These are phyloP conservation scores for Calosoma granatense DNA, from an alignment of 1,140 invertebrate species.

Conservation along the genomic window DNA sequence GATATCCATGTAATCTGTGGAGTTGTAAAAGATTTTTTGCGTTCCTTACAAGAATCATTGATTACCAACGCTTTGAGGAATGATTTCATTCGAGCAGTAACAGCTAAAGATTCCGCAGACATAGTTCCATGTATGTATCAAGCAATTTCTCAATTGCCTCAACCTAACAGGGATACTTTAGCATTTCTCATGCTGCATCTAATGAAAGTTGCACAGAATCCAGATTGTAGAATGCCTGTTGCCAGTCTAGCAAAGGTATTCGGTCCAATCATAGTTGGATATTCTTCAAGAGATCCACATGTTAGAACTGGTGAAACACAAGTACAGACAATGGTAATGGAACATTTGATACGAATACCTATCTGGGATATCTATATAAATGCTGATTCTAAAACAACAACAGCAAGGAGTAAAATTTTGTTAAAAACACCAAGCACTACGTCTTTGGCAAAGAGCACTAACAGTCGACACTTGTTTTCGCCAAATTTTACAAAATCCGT, in stretches of 20 bases:
- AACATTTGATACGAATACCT: conserved; percentile 52
- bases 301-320: conserved; percentile 51
- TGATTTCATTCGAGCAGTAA: conserved; percentile 63
- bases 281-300: conserved; percentile 56
- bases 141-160: conserved; percentile 63
- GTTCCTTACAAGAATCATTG: conserved; percentile 72
- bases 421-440: conserved; percentile 44
- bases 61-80: conserved; percentile 63
- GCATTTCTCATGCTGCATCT: conserved; percentile 79
- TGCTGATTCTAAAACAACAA: conserved; percentile 21
- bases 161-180: conserved; percentile 77
- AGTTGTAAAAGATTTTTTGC: conserved; percentile 78
- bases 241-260: conserved; percentile 71
- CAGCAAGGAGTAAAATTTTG: conserved; percentile 27
- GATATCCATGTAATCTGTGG: conserved; percentile 78
- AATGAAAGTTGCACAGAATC: conserved; percentile 57
- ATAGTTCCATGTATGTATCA: conserved; percentile 44
- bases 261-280: conserved; percentile 76
- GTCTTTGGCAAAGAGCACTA: conserved; percentile 40
- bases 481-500: not conserved
- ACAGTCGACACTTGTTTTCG: conserved; percentile 16
- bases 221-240: conserved; percentile 68
- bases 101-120: conserved; percentile 36
- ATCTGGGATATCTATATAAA: conserved; percentile 56
- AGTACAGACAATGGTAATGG: conserved; percentile 49